Percentiles rank a stretch among this genome's conserved stretches.
These are phyloP conservation scores for Danionella dracula DNA, from an alignment of 2,797 vertebrate genomes.

Conservation along the genomic window DNA sequence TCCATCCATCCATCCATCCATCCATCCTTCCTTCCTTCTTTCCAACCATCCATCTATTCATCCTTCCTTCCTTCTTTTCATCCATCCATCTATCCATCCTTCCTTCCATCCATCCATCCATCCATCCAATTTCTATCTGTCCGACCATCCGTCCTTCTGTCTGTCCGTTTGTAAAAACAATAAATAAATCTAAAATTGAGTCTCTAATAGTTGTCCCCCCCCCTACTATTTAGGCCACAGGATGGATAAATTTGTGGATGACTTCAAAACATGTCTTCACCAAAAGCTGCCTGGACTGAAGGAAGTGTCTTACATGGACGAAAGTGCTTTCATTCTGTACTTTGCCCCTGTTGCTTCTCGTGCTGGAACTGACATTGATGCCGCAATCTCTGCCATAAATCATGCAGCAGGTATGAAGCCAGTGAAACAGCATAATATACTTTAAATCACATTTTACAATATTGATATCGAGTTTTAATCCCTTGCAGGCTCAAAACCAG, in stretches of 20 bases:
- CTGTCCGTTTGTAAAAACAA: too few relatives aligned
- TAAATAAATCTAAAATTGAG: too few relatives aligned
- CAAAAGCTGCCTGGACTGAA: neutral
- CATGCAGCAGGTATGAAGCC: neutral
- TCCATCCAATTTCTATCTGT: too few relatives aligned
- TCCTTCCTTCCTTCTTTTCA: too few relatives aligned
- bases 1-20: too few relatives aligned
- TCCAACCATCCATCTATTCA: too few relatives aligned
- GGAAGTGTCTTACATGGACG: neutral
- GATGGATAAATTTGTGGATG: accelerated
- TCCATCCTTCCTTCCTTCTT: too few relatives aligned
- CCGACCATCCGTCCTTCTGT: too few relatives aligned
- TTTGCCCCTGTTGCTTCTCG: slow-evolving; percentile 21
- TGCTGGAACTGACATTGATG: slow-evolving; percentile 12
- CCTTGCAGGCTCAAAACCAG: neutral
- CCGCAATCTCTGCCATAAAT: neutral
- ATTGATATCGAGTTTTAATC: neutral
- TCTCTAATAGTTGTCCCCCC: neutral
- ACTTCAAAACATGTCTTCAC: neutral
- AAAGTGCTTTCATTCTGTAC: neutral
- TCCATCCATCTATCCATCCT: too few relatives aligned
- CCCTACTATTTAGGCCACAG: too few relatives aligned
- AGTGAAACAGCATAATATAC: too few relatives aligned
- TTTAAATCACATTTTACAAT: neutral
- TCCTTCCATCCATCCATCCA: too few relatives aligned